A percentile compares a stretch with the other conserved stretches of the same genome.
Evolutionary conservation across 2,797 vertebrate species (phyloP).

Genomic region (Neopelma chrysocephalum): DNA sequence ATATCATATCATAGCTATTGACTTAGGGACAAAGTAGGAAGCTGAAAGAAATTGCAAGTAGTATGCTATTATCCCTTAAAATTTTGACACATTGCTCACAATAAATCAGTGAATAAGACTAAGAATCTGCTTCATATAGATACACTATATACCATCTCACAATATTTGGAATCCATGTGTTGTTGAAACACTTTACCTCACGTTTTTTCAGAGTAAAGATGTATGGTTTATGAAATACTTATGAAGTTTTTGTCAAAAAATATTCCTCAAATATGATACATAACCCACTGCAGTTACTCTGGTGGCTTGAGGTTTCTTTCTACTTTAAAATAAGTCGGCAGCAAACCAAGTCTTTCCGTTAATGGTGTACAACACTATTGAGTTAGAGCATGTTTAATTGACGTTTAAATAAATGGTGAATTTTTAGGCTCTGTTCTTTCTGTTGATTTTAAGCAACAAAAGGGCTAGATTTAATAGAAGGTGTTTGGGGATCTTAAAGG

Average conservation of each 20-base stretch:
- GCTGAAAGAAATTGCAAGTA: neutral
- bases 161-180: neutral
- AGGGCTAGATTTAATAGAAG: neutral
- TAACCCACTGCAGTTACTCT: neutral
- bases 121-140: neutral
- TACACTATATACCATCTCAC: neutral
- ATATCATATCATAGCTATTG: neutral
- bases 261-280: neutral
- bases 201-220: neutral
- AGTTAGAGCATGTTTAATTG: neutral
- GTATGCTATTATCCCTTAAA: neutral
- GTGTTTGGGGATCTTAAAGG: neutral
- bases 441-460: neutral
- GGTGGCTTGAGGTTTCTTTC: neutral
- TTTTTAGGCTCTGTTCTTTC: neutral
- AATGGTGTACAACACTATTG: neutral
- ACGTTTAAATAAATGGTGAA: neutral
- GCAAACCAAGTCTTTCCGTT: neutral
- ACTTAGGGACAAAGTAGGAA: neutral
- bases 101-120: neutral
- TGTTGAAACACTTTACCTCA: neutral
- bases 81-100: neutral
- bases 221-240: neutral
- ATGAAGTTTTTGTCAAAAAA: neutral
- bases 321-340: neutral